Percentiles rank a stretch among this genome's conserved stretches.
These are phyloP conservation scores for Heptranchias perlo DNA, from an alignment of 2,113 vertebrate genomes.

Conservation along the genomic window DNA sequence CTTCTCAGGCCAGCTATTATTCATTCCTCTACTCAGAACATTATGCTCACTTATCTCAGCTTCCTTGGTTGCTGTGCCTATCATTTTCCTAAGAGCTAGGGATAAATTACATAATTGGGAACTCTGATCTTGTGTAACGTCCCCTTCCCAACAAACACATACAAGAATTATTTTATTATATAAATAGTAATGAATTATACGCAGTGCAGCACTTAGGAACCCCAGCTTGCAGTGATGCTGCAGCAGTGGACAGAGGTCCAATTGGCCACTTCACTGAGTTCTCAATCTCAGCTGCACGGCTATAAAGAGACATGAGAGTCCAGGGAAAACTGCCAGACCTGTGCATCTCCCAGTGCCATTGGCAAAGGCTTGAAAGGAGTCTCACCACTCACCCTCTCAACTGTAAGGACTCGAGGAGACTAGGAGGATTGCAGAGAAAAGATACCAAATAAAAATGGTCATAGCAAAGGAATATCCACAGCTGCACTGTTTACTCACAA, in stretches of 20 bases:
- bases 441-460: neutral
- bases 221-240: neutral
- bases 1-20: neutral
- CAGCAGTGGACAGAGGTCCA: neutral
- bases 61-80: neutral
- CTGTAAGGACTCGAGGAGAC: neutral
- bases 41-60: neutral
- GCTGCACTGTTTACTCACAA: neutral
- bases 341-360: neutral
- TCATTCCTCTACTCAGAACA: neutral
- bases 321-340: neutral
- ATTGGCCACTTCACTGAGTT: neutral
- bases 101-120: neutral
- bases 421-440: too few species aligned
- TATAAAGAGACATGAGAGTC: neutral
- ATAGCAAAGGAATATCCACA: neutral
- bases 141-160: neutral
- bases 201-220: neutral
- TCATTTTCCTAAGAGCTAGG: neutral
- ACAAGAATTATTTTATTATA: neutral
- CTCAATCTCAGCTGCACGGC: neutral
- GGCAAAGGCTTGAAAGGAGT: neutral
- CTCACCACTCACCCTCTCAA: neutral
- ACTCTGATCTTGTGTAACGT: neutral
- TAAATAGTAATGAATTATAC: neutral